Evolutionary conservation across 2,113 vertebrate genomes (phyloP).

Genomic region (Sinocyclocheilus grahami): DNA sequence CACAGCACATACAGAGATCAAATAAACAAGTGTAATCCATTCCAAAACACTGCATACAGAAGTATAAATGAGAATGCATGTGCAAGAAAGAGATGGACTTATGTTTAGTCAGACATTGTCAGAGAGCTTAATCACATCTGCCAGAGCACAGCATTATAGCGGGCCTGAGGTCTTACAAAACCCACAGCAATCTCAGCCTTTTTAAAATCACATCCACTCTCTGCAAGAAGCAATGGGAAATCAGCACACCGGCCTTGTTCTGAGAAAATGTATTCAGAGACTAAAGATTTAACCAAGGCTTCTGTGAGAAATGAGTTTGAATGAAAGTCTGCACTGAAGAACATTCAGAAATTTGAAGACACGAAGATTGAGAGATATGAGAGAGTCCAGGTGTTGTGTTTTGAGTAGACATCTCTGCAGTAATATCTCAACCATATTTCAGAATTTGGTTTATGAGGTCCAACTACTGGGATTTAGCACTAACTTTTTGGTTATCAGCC

Average conservation of each 20-base stretch:
- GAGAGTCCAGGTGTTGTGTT: not conserved
- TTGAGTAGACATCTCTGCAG: not conserved
- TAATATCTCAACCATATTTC: not conserved
- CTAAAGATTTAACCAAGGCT: too few species aligned
- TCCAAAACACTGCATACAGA: not conserved
- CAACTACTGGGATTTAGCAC: not conserved
- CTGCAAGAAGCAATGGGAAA: not conserved
- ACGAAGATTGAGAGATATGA: not conserved
- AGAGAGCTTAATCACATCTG: constrained; percentile 5
- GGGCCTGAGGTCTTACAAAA: not conserved
- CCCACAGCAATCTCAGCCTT: not conserved
- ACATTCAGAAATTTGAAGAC: not conserved
- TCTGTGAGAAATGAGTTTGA: too few species aligned
- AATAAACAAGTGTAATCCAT: not conserved
- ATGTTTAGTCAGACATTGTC: constrained; percentile 16
- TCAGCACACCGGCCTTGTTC: not conserved
- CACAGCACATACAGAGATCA: not conserved
- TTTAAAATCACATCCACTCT: not conserved
- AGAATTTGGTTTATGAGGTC: not conserved
- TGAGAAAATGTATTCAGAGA: not conserved
- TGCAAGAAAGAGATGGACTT: not conserved
- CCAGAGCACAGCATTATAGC: not conserved
- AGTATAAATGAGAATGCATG: not conserved
- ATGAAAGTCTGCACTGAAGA: not conserved
- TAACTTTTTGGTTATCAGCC: not conserved